A percentile compares a stretch with the other conserved stretches of the same genome.
These are phyloP conservation scores for Hedychridium roseum DNA, from an alignment of 2,888 invertebrate genomes.

Conservation along the genomic window DNA sequence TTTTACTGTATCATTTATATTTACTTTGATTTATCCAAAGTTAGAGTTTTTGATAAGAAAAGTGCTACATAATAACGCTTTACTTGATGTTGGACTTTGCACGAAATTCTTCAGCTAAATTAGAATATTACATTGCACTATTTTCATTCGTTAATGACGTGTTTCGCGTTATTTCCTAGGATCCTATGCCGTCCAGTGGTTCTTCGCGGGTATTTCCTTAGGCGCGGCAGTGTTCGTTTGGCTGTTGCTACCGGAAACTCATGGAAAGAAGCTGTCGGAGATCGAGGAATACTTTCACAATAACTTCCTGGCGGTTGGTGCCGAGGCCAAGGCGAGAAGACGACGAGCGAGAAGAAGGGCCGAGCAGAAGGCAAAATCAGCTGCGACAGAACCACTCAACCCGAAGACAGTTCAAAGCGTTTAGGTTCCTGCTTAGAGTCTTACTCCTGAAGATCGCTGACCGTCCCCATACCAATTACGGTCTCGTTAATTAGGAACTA, in stretches of 20 bases:
- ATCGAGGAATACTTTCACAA: conserved; percentile 65
- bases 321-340: conserved; percentile 46
- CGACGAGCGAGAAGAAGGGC: conserved; percentile 35
- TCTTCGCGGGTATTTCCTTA: conserved; percentile 66
- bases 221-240: conserved; percentile 62
- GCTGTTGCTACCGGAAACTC: conserved; percentile 65
- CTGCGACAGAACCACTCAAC: conserved; percentile 48
- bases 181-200: conserved; percentile 67
- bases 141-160: too few relatives aligned
- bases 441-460: too few relatives aligned
- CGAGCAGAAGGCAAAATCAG: conserved; percentile 37
- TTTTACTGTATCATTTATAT: too few relatives aligned
- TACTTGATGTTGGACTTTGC: too few relatives aligned
- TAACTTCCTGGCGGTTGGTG: conserved; percentile 54
- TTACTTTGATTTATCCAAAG: too few relatives aligned
- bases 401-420: conserved; percentile 44
- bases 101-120: too few relatives aligned
- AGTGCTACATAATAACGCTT: too few relatives aligned
- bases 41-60: too few relatives aligned
- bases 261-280: conserved; percentile 63
- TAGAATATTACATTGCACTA: too few relatives aligned
- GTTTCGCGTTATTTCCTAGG: conserved; percentile 64
- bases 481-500: too few relatives aligned
- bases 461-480: too few relatives aligned
- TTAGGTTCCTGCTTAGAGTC: too few relatives aligned